These are phyloP conservation scores for Cyprinodon diabolis DNA, from an alignment of 2,797 vertebrate genomes.

Conservation along the genomic window DNA sequence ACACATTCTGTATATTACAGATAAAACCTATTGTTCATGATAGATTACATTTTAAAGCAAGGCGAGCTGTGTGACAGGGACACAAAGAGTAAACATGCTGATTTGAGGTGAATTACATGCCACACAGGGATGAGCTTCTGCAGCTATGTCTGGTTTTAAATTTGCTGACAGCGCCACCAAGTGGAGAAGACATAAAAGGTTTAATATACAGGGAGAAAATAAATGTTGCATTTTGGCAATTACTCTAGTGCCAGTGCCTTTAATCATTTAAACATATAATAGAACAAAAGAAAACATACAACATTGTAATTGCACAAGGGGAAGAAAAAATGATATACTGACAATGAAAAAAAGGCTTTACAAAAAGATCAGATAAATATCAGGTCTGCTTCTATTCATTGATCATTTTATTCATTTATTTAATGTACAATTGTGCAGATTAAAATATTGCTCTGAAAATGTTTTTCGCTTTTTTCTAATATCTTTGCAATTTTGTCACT, in stretches of 20 bases:
- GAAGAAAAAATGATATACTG: too few species aligned
- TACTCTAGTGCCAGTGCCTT: not conserved
- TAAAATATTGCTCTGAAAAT: too few species aligned
- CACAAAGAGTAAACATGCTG: constrained; percentile 1
- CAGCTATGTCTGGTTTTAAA: constrained; percentile 19
- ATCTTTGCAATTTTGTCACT: not conserved
- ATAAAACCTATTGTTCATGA: not conserved
- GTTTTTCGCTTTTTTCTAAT: too few species aligned
- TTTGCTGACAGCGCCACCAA: constrained; percentile 57
- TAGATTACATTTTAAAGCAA: not conserved
- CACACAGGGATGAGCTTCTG: constrained; percentile 13
- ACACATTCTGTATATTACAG: not conserved
- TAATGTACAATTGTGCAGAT: too few species aligned
- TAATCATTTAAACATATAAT: too few species aligned
- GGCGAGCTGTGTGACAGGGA: not conserved
- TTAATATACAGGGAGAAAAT: not conserved
- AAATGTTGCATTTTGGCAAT: not conserved
- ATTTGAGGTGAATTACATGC: constrained; percentile 5
- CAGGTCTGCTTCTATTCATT: too few species aligned
- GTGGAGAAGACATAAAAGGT: not conserved
- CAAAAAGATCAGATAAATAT: not conserved
- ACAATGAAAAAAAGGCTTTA: too few species aligned
- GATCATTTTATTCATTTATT: too few species aligned
- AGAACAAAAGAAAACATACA: too few species aligned
- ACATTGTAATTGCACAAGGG: too few species aligned